Evolutionary conservation across 1,140 invertebrate species (phyloP).

Genomic region (Thaumatotibia leucotreta): DNA sequence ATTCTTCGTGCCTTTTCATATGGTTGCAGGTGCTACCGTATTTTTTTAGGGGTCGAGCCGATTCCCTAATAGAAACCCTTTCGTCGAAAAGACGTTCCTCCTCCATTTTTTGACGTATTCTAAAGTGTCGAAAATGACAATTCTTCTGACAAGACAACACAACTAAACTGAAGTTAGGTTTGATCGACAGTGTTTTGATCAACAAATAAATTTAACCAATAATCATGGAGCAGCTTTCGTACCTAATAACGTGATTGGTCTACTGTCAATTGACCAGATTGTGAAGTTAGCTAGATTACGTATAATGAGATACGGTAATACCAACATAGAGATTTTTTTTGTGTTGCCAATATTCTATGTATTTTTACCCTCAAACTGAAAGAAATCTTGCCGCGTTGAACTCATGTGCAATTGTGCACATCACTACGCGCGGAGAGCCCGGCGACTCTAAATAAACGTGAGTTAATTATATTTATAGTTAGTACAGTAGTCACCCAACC

Average conservation of each 20-base stretch:
- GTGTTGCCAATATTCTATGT: background rate
- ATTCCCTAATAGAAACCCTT: slow-evolving; percentile 89
- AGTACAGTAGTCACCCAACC: too few relatives aligned
- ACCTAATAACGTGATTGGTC: background rate
- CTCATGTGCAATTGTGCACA: too few relatives aligned
- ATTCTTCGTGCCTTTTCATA: slow-evolving; percentile 80
- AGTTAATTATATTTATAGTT: too few relatives aligned
- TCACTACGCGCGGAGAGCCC: too few relatives aligned
- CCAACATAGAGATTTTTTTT: background rate
- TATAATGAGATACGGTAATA: background rate
- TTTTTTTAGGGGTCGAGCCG: slow-evolving; percentile 88
- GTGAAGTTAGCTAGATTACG: background rate
- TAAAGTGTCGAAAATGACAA: slow-evolving; percentile 38
- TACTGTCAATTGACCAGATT: background rate
- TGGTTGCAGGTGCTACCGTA: slow-evolving; percentile 91
- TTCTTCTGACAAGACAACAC: slow-evolving; percentile 16
- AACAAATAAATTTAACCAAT: slow-evolving; percentile 3
- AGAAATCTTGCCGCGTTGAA: background rate
- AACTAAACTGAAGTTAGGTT: slow-evolving; percentile 33
- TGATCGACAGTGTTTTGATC: background rate
- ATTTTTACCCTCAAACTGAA: background rate
- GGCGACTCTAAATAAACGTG: too few relatives aligned
- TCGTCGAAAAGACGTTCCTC: slow-evolving; percentile 88
- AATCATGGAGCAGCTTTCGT: background rate
- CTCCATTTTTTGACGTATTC: slow-evolving; percentile 77